A percentile compares a stretch with the other conserved stretches of the same genome.
Conservation (phyloP, 2,113 vertebrate genomes). For the Phylloscopus whistleri region DNA sequence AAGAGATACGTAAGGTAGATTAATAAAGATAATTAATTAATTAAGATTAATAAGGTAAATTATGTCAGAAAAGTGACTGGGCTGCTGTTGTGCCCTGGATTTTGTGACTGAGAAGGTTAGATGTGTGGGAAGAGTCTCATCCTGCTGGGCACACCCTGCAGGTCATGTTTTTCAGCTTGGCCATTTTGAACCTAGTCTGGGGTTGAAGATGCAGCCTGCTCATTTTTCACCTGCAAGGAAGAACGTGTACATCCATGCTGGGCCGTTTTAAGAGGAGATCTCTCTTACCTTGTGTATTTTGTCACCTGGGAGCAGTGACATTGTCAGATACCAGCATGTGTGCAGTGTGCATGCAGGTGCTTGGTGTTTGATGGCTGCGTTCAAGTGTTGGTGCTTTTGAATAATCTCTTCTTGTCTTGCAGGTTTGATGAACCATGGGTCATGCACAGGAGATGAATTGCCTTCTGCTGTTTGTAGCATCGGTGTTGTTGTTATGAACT, state of each 20-base stretch:
- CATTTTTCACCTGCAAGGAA: accelerated
- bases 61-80: neutral
- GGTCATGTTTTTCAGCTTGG: neutral
- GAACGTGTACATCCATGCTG: accelerated
- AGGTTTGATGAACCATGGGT: neutral
- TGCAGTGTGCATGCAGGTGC: neutral
- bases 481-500: neutral
- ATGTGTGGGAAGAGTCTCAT: neutral
- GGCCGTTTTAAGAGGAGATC: neutral
- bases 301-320: neutral
- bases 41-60: too few relatives aligned
- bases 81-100: neutral
- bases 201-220: neutral
- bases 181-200: neutral
- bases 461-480: neutral
- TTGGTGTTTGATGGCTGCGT: neutral
- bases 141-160: neutral
- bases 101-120: neutral
- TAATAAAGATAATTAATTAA: too few relatives aligned
- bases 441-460: neutral
- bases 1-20: neutral
- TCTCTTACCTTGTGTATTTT: neutral
- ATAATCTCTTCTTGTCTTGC: neutral
- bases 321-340: accelerated
- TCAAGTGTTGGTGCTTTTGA: neutral